These are phyloP conservation scores for Ctenoplectra terminalis DNA, from an alignment of 1,140 invertebrate genomes.

Conservation along the genomic window DNA sequence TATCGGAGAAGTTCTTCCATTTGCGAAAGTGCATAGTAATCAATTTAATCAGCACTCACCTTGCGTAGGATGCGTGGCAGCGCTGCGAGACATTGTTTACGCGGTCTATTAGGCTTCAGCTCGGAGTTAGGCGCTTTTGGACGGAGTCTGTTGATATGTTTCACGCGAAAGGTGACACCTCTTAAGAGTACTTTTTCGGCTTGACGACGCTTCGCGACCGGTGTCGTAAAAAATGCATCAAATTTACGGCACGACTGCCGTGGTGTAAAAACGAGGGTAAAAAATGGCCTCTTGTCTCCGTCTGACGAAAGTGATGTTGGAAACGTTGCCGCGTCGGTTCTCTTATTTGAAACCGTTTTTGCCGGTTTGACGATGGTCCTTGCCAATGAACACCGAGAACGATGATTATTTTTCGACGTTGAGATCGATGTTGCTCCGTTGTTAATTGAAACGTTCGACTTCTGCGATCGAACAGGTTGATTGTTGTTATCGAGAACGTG, in stretches of 20 bases:
- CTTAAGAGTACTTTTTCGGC: constrained; percentile 41
- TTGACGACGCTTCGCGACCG: constrained; percentile 18
- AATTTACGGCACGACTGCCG: constrained; percentile 42
- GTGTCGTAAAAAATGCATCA: constrained; percentile 66
- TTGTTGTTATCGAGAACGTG: constrained; percentile 4
- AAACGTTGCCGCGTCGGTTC: neutral
- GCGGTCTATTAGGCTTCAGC: constrained; percentile 51
- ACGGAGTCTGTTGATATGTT: constrained; percentile 70
- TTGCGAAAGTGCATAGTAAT: neutral
- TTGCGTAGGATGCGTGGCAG: constrained; percentile 72
- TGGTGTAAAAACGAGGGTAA: constrained; percentile 60
- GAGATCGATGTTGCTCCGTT: constrained; percentile 5
- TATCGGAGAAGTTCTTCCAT: neutral
- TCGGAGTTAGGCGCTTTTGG: constrained; percentile 65
- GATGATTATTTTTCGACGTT: neutral
- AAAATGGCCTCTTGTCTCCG: constrained; percentile 42
- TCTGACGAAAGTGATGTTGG: neutral
- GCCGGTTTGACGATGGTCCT: neutral
- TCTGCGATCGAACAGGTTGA: neutral
- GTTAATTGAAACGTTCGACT: constrained; percentile 17
- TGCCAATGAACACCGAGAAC: neutral
- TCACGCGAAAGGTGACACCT: constrained; percentile 31
- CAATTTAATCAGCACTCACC: constrained; percentile 59
- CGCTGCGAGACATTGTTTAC: constrained; percentile 72
- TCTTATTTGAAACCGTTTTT: neutral